These are phyloP conservation scores for Sinosuthora webbiana DNA, from an alignment of 2,113 vertebrate genomes.

Conservation along the genomic window DNA sequence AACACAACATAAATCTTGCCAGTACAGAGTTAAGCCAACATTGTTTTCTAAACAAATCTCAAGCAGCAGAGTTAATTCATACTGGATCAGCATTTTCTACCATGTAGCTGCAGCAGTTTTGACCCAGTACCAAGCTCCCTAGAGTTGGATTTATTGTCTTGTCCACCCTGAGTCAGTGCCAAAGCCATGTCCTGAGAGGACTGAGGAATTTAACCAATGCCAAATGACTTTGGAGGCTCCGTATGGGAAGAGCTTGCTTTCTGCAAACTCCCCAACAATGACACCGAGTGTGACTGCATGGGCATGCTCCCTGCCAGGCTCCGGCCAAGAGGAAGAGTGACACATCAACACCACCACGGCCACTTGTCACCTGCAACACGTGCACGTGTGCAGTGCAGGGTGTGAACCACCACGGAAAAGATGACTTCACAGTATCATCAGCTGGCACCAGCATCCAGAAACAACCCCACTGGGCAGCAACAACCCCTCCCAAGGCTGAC, in stretches of 20 bases:
- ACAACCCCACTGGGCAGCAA: neutral
- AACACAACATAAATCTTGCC: conserved; percentile 23
- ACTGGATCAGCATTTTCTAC: conserved; percentile 47
- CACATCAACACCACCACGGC: neutral
- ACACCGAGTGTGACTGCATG: fast-evolving
- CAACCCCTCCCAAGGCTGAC: neutral
- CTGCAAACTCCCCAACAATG: neutral
- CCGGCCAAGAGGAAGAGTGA: neutral
- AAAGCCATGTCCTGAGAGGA: conserved; percentile 19
- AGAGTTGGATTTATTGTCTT: conserved; percentile 46
- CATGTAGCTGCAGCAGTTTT: neutral
- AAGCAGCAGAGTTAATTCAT: conserved; percentile 13
- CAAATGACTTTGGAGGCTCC: neutral
- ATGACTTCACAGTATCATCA: neutral
- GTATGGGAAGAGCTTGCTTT: neutral
- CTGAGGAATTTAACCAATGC: conserved; percentile 25
- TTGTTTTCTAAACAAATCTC: conserved; percentile 60
- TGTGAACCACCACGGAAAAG: neutral
- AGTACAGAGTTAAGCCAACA: conserved; percentile 47
- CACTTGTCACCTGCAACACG: neutral
- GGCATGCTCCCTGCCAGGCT: neutral
- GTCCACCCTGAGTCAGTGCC: conserved; percentile 32
- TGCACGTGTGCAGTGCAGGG: fast-evolving
- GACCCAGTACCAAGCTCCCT: conserved; percentile 30
- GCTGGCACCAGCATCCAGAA: neutral